Conservation (phyloP, 2,797 vertebrate species). For the Rhinophrynus dorsalis region DNA sequence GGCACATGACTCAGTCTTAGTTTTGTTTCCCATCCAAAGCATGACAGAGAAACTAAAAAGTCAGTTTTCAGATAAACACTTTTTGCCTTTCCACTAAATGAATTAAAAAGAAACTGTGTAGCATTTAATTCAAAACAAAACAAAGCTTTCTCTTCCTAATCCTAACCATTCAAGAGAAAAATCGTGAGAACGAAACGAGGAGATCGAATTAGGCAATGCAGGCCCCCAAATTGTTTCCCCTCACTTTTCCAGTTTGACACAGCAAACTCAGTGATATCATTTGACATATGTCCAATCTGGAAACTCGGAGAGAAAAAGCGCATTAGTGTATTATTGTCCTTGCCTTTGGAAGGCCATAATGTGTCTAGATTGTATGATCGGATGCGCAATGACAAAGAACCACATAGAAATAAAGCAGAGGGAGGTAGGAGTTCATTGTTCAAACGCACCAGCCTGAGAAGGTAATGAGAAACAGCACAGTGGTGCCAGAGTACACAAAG, state of each 20-base stretch:
- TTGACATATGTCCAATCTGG: constrained; percentile 84
- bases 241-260: constrained; percentile 53
- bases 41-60: constrained; percentile 11
- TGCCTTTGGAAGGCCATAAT: constrained; percentile 70
- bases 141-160: constrained; percentile 5
- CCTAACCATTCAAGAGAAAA: constrained; percentile 13
- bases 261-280: constrained; percentile 65
- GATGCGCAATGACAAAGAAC: constrained; percentile 82
- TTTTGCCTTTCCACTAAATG: not conserved
- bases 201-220: not conserved
- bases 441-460: constrained; percentile 48
- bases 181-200: constrained; percentile 36
- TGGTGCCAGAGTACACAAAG: constrained; percentile 74
- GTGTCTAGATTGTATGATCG: constrained; percentile 72
- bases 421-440: constrained; percentile 53
- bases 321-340: constrained; percentile 61
- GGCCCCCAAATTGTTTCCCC: constrained; percentile 42
- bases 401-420: constrained; percentile 63
- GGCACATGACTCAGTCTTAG: constrained; percentile 3
- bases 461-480: constrained; percentile 68
- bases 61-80: not conserved
- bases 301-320: constrained; percentile 44
- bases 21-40: constrained; percentile 5
- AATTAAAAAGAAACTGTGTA: not conserved
- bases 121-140: not conserved